Conservation (phyloP, 2,797 vertebrate species). For the Orientallactaga sibirica region DNA sequence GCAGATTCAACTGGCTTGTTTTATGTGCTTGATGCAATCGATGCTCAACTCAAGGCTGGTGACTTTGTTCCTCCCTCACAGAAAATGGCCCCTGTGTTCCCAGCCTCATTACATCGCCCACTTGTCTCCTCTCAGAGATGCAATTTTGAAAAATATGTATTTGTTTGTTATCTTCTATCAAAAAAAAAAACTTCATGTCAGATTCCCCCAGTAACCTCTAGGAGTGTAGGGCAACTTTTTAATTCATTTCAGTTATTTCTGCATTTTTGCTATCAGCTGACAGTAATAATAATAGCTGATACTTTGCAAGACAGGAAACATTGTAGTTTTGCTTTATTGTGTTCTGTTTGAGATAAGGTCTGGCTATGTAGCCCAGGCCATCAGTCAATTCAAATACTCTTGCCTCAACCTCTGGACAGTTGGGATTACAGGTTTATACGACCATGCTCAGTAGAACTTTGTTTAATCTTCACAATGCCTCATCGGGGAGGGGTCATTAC, state of each 20-base stretch:
- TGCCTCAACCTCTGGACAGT: background rate
- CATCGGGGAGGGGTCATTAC: background rate
- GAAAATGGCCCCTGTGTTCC: background rate
- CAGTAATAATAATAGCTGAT: slow-evolving; percentile 14
- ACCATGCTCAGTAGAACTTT: background rate
- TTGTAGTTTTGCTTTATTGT: background rate
- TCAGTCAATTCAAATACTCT: background rate
- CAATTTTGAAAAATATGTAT: slow-evolving; percentile 8
- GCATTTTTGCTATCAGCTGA: slow-evolving; percentile 30
- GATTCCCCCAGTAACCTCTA: slow-evolving; percentile 18
- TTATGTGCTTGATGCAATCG: background rate
- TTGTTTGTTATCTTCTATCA: background rate
- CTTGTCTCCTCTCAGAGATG: background rate
- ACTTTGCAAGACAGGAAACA: slow-evolving; percentile 17
- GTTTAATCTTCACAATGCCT: background rate
- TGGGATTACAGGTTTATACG: background rate
- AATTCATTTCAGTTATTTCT: slow-evolving; percentile 34
- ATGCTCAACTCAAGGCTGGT: slow-evolving; percentile 11
- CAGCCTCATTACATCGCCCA: background rate
- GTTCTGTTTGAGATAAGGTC: background rate
- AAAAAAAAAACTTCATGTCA: slow-evolving; percentile 44
- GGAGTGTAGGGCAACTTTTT: background rate
- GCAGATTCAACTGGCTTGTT: background rate
- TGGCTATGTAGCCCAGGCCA: background rate
- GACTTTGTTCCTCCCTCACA: slow-evolving; percentile 1